phyloP scores from a whole-genome alignment of 2,888 invertebrate genomes.

The Dilophus febrilis region DNA sequence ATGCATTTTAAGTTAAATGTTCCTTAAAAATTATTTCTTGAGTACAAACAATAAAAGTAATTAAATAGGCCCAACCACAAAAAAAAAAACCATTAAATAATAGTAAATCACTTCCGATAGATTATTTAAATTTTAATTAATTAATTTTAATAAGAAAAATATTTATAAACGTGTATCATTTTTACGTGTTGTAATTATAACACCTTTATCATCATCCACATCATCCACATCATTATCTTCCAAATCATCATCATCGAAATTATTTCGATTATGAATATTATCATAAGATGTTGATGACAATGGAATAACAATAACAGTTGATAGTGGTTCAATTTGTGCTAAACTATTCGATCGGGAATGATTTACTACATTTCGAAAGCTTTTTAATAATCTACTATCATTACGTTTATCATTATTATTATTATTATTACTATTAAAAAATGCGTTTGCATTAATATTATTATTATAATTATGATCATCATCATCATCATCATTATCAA shows the following conservation, averaged over 20 bases:
- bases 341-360: conserved; percentile 7
- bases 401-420: conserved; percentile 16
- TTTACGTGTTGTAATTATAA: neutral
- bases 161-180: conserved; percentile 27
- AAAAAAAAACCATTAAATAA: no score
- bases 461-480: neutral
- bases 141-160: no score
- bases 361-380: conserved; percentile 12
- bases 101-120: no score
- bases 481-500: neutral
- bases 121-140: no score
- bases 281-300: no score
- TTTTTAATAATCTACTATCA: conserved; percentile 9
- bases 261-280: conserved; percentile 15
- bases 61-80: no score
- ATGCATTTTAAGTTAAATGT: no score
- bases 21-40: no score
- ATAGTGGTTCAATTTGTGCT: conserved; percentile 10
- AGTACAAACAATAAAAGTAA: no score
- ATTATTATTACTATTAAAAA: conserved; percentile 7
- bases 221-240: no score
- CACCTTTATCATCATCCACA: no score
- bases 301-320: conserved; percentile 27
- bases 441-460: neutral
- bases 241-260: conserved; percentile 17